phyloP scores from a whole-genome alignment of 2,797 vertebrate genomes.

The Alca torda region DNA sequence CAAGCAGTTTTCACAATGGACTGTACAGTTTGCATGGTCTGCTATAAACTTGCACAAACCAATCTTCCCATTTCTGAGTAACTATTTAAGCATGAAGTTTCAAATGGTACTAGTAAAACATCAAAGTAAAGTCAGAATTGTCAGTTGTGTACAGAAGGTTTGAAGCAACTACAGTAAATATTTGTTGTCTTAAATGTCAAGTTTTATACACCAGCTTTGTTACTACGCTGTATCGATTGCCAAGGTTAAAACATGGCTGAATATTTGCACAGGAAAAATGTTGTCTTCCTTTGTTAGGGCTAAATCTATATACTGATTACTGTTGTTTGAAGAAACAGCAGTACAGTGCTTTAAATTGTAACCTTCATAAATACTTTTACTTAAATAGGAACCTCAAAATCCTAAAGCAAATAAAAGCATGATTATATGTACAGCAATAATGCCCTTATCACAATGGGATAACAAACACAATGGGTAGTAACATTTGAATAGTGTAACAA shows the following conservation, averaged over 20 bases:
- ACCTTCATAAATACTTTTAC: slow-evolving; percentile 53
- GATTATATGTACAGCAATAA: slow-evolving; percentile 36
- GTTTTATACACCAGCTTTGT: slow-evolving; percentile 33
- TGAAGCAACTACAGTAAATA: slow-evolving; percentile 16
- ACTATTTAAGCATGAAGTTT: neutral
- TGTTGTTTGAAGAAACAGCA: slow-evolving; percentile 22
- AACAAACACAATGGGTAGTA: slow-evolving; percentile 44
- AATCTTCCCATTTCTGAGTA: neutral
- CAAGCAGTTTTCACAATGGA: neutral
- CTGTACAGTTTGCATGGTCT: neutral
- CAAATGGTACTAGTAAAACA: neutral
- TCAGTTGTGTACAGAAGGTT: slow-evolving; percentile 23
- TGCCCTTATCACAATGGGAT: slow-evolving; percentile 44
- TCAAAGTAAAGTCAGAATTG: slow-evolving; percentile 3
- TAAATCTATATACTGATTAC: slow-evolving; percentile 38
- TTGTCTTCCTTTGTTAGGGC: slow-evolving; percentile 4
- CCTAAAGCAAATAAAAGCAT: slow-evolving; percentile 41
- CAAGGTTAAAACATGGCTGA: slow-evolving; percentile 41
- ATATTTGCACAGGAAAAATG: slow-evolving; percentile 26
- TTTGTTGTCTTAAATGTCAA: slow-evolving; percentile 32
- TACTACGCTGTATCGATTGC: neutral
- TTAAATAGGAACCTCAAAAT: slow-evolving; percentile 50
- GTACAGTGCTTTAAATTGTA: slow-evolving; percentile 16
- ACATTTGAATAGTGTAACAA: slow-evolving; percentile 30
- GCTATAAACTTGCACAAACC: neutral